Base-by-base conservation (phyloP, 2,113 vertebrate genomes). In the Martes martes region DNA sequence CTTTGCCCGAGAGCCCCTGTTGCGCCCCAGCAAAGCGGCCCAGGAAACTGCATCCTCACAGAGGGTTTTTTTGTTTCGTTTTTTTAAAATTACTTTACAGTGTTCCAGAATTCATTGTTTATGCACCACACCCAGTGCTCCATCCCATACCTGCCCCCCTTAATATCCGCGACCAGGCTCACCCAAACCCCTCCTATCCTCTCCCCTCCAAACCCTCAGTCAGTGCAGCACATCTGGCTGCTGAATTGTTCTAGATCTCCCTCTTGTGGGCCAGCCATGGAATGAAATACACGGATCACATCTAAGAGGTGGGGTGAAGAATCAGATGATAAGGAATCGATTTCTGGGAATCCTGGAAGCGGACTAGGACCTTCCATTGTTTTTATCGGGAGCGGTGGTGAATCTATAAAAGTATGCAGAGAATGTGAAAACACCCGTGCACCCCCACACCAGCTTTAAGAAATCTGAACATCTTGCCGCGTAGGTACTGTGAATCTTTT, bases 211-310 rank as follows among this genome's bases (percentile, higher is more conserved):
- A 55, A 55, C 52, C 52, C 16, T 55, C 10, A 11, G 15, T 55
- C 52, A 55, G 16, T 6, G 6, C 52, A 55, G 16, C 5, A 18
- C 19, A 1, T 57, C 21, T 11, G 26, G 28, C 15, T 15, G 59
- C 31, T 76, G 57, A 71, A 13, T 52, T 94, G 84, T 67, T 96
- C 76, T 78, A 97, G 42, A 65, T 95, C 96, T 84, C 97, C 97
- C 96, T 84, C 97, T 97, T 74, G 97, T 97, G 97, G 96, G 36
- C 91, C 59, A 13, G 24, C 88, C 24, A 6, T 65, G 88, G 76
- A 97, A 67, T 88, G 69, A 73, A 97, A 59, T 33, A 69, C 45
- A 39, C 16, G 13, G 15, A 39, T 55, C 69, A 21, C 18, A 79
- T 94, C 16, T 9, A 71, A 45, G 9, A 82, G 11, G 36, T 39